Evolutionary conservation across 1,140 invertebrate species (phyloP), one percentile per base, ranked within the genome.

Genomic region (Polypedilum vanderplanki): DNA sequence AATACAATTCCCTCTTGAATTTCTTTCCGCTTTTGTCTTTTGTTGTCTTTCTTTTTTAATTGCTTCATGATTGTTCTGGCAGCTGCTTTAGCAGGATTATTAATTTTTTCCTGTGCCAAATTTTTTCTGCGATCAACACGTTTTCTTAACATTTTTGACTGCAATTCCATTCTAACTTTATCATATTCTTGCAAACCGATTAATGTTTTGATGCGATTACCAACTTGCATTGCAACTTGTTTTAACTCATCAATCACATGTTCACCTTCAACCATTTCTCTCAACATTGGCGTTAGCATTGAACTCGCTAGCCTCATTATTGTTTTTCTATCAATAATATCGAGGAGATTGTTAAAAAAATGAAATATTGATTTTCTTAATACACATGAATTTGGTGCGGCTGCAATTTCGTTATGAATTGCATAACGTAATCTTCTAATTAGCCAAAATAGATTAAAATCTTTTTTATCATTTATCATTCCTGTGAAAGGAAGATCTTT

Each of bases 21-120:
- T 33, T 78, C 79, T 15, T 82, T 81, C 18, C 87, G 83, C 81
- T 87, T 88, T 75, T 85, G 79, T 78, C 91, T 91, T 77, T 87
- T 90, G 0, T 86, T 79, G 73, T 87, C 86, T 78, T 88, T 89
- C 77, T 90, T 91, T 76, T 86, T 88, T 74, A 87, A 82, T 77
- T 91, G 88, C 78, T 86, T 88, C 74, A 86, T 86, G 40, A 91
- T 87, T 81, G 89, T 92, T 77, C 88, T 88, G 79, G 89, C 89
- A 0, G 90, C 91, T 46, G 89, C 88, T 73, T 86, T 80, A 78
- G 90, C 88, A 5, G 92, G 91, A 84, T 92, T 86, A 0, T 87
- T 87, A 0, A 94, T 87, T 76, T 85, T 86, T 81, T 87, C 83
- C 80, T 90, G 83, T 84, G 85, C 87, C 73, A 87, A 85, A 22